Conservation (phyloP, 2,797 vertebrate species). For the Miichthys miiuy region DNA sequence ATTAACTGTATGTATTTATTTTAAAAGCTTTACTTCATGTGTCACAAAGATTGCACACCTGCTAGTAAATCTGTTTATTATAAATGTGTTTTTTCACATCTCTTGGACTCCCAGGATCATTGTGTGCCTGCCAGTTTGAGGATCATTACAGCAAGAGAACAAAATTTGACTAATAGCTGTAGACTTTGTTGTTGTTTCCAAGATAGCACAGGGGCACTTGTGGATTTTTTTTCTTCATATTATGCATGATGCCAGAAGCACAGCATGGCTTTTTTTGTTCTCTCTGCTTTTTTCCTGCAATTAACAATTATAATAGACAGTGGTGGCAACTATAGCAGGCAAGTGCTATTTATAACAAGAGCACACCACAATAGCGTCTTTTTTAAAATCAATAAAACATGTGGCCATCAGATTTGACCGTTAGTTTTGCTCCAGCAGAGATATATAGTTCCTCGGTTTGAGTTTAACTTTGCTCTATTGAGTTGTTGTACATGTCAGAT, state of each 20-base stretch:
- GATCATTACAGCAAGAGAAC: constrained; percentile 37
- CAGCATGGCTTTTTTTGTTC: constrained; percentile 48
- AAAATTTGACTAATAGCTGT: constrained; percentile 51
- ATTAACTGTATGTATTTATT: constrained; percentile 10
- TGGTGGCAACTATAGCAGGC: constrained; percentile 24
- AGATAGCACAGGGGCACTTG: constrained; percentile 40
- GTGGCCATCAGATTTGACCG: constrained; percentile 24
- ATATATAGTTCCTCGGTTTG: not conserved
- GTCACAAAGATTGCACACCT: not conserved
- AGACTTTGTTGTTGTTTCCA: constrained; percentile 53
- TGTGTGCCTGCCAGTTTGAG: constrained; percentile 32
- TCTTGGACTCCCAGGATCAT: constrained; percentile 6
- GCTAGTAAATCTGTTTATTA: not conserved
- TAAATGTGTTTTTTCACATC: constrained; percentile 10
- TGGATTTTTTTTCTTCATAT: constrained; percentile 33
- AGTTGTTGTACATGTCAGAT: constrained; percentile 45
- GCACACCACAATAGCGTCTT: constrained; percentile 22
- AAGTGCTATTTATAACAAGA: constrained; percentile 39
- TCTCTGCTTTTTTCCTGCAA: constrained; percentile 41
- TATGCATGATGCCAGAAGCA: constrained; percentile 38
- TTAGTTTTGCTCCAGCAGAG: constrained; percentile 9
- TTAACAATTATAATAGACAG: constrained; percentile 50
- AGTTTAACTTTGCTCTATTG: constrained; percentile 24
- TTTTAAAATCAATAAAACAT: constrained; percentile 47
- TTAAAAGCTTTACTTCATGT: not conserved